Evolutionary conservation across 2,888 invertebrate species (phyloP).

Genomic region (Euphydryas editha): DNA sequence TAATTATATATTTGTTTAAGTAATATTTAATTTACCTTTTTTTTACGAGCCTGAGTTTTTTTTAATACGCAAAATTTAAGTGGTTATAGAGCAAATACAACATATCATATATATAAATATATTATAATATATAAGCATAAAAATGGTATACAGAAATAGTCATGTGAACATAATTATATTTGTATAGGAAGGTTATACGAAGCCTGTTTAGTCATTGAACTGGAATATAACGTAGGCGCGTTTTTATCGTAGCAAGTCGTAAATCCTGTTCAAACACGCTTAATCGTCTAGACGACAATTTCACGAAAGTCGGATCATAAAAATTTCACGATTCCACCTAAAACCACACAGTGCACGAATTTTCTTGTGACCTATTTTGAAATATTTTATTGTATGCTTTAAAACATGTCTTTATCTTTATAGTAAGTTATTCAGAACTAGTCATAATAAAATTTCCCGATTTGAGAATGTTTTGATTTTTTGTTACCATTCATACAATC

Average conservation of each 20-base stretch:
- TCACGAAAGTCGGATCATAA: conserved; percentile 27
- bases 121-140: background rate
- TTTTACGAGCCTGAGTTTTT: too few species aligned
- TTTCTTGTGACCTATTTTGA: conserved; percentile 17
- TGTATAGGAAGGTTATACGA: background rate
- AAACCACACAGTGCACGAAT: conserved; percentile 13
- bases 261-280: conserved; percentile 18
- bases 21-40: too few species aligned
- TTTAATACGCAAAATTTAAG: too few species aligned
- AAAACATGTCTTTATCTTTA: background rate
- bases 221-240: background rate
- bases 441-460: background rate
- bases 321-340: conserved; percentile 28
- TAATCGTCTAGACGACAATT: conserved; percentile 26
- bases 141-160: background rate
- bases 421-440: background rate
- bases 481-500: too few species aligned
- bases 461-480: too few species aligned
- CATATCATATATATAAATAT: too few species aligned
- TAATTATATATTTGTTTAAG: too few species aligned
- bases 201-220: background rate
- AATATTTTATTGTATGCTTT: background rate
- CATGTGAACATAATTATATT: background rate
- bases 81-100: too few species aligned
- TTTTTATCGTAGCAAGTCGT: background rate